Conservation (phyloP, 2,888 invertebrate genomes). For the Lymantria dispar region DNA sequence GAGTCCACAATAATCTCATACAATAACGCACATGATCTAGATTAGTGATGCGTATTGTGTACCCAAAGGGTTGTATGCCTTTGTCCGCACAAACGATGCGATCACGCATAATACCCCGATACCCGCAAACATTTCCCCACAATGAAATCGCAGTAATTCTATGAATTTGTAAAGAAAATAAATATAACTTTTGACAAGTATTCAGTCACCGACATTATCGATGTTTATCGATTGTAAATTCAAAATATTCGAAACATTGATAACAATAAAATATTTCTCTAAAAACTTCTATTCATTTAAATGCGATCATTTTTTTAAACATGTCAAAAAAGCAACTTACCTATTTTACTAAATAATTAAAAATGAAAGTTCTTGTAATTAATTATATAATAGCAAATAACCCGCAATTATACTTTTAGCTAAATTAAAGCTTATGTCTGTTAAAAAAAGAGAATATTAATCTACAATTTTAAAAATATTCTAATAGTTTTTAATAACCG, state of each 20-base stretch:
- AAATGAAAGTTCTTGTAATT: constrained; percentile 37
- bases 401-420: constrained; percentile 69
- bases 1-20: constrained; percentile 52
- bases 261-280: constrained; percentile 43
- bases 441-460: constrained; percentile 50
- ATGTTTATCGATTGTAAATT: constrained; percentile 70
- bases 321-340: neutral
- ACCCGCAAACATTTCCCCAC: constrained; percentile 75
- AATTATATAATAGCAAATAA: constrained; percentile 51
- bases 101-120: constrained; percentile 54
- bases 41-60: constrained; percentile 81
- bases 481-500: constrained; percentile 78
- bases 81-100: constrained; percentile 61
- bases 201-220: constrained; percentile 69
- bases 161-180: constrained; percentile 81
- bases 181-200: constrained; percentile 81
- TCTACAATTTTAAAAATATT: constrained; percentile 59
- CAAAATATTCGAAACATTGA: constrained; percentile 38
- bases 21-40: constrained; percentile 80
- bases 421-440: constrained; percentile 64
- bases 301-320: neutral
- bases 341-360: constrained; percentile 4
- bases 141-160: constrained; percentile 73
- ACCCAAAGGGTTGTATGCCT: constrained; percentile 75
- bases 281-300: neutral